These are phyloP conservation scores for Neomonachus schauinslandi DNA, from an alignment of 2,113 vertebrate species.

Conservation along the genomic window DNA sequence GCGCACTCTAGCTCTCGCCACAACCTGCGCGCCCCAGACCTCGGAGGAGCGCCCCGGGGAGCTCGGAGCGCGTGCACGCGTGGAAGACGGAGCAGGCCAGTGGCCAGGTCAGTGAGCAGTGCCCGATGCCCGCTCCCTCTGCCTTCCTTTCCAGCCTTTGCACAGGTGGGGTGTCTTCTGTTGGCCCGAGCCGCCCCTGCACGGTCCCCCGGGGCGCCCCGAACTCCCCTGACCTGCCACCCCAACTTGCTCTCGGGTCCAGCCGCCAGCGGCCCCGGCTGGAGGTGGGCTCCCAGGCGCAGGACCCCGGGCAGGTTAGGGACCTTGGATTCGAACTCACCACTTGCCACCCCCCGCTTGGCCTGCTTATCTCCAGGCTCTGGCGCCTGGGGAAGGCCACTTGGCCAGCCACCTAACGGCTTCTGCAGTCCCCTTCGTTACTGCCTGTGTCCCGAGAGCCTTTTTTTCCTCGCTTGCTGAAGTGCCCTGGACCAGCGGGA, in stretches of 20 bases:
- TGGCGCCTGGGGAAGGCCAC: neutral
- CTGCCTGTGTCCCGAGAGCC: neutral
- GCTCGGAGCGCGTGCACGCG: slow-evolving; percentile 44
- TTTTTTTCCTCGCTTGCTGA: slow-evolving; percentile 2
- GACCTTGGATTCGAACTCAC: slow-evolving; percentile 56
- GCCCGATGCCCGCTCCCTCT: neutral
- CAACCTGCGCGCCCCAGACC: slow-evolving; percentile 75
- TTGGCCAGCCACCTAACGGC: neutral
- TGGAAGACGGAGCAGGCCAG: slow-evolving; percentile 63
- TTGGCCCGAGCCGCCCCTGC: neutral
- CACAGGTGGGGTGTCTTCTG: slow-evolving; percentile 66
- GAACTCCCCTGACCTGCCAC: neutral
- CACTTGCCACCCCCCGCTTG: neutral
- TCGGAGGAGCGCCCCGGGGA: slow-evolving; percentile 66
- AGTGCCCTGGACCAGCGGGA: slow-evolving; percentile 5
- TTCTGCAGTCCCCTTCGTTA: neutral
- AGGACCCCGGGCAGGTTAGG: neutral
- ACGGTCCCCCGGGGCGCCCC: neutral
- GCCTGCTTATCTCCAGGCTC: neutral
- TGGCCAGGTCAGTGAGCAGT: slow-evolving; percentile 77
- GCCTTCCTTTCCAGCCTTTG: slow-evolving; percentile 40
- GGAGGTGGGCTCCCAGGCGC: neutral
- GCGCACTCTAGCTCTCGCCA: slow-evolving; percentile 67
- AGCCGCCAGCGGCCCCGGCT: neutral
- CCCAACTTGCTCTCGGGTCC: neutral